Base-by-base conservation (phyloP, 2,888 invertebrate genomes). In the Xylota segnis region DNA sequence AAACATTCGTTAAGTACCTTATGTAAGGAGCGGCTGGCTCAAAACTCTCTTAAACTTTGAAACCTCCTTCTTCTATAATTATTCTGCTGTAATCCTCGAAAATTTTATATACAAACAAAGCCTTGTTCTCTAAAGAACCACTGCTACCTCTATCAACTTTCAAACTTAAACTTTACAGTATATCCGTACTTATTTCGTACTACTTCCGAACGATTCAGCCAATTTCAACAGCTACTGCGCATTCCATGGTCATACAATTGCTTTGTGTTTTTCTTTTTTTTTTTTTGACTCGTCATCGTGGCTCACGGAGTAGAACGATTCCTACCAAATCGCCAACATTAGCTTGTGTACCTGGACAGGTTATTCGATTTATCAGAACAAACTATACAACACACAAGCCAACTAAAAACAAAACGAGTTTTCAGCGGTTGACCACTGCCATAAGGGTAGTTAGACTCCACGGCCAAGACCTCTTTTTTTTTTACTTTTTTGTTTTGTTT, bases 401-500 rank as follows among this genome's bases (percentile, higher is more conserved):
- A 27, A 34, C 32, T 18, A 47, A 54, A 34, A 23, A 23, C 23
- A 23, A 70, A 82, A 82, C 82, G 14, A 70, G 82, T 82, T 70
- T 70, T 54, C 45, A 70, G 29, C 45, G 47, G 52, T 4, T 63
- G 63, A 32, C 34, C 43, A 50, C 34, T 45, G 14, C 23, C 18
- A 52, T 66, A 66, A 50, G 63, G 63, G 63, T 65, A 32, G 47
- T 47, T 47, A 47, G 6, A 50, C 54, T 68, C 54, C 40, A 54
- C 59, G 76, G 76, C 76, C 75, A 81, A 75, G 75, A 68, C 81
- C 81, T 54, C 74, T 58, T 59, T 77, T 58, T 43, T 10, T n/a
- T 14, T n/a, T n/a, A n/a, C n/a, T n/a, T n/a, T n/a, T n/a, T n/a
- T n/a, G n/a, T n/a, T n/a, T n/a, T n/a, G n/a, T n/a, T 43, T 47